Percentiles rank a stretch among this genome's conserved stretches.
phyloP scores from a whole-genome alignment of 1,140 invertebrate species.

The Radopholus similis region DNA sequence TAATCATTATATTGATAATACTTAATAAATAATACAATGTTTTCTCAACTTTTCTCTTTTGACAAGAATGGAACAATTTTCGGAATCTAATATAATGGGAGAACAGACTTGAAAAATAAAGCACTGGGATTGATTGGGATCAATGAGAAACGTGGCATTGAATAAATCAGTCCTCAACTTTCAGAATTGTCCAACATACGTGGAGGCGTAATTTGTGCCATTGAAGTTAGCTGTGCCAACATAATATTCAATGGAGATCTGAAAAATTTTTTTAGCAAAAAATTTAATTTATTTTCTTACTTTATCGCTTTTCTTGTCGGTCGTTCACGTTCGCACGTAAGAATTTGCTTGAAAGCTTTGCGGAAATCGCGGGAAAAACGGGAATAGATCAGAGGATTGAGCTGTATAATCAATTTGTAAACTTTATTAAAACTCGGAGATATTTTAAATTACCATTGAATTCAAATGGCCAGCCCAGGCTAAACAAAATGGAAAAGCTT shows the following conservation, averaged over 20 bases:
- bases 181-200: slow-evolving; percentile 1
- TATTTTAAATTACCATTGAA: too few relatives aligned
- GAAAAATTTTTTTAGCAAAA: not conserved
- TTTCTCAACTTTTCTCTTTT: too few relatives aligned
- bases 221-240: slow-evolving; percentile 57
- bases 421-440: slow-evolving; percentile 53
- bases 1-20: too few relatives aligned
- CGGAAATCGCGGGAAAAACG: slow-evolving; percentile 57
- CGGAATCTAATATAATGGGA: too few relatives aligned
- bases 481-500: too few relatives aligned
- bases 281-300: not conserved
- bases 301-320: slow-evolving; percentile 56
- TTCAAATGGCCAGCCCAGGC: slow-evolving; percentile 99
- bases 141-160: too few relatives aligned
- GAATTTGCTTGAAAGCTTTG: slow-evolving; percentile 58
- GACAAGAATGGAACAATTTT: too few relatives aligned
- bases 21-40: too few relatives aligned
- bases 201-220: slow-evolving; percentile 34
- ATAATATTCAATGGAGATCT: slow-evolving; percentile 57
- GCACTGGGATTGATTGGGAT: too few relatives aligned
- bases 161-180: too few relatives aligned
- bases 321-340: slow-evolving; percentile 55
- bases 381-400: slow-evolving; percentile 47
- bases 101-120: too few relatives aligned
- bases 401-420: not conserved